These are phyloP conservation scores for Imbricaverruca yamaguchii DNA, from an alignment of 2,888 invertebrate genomes.

Conservation along the genomic window DNA sequence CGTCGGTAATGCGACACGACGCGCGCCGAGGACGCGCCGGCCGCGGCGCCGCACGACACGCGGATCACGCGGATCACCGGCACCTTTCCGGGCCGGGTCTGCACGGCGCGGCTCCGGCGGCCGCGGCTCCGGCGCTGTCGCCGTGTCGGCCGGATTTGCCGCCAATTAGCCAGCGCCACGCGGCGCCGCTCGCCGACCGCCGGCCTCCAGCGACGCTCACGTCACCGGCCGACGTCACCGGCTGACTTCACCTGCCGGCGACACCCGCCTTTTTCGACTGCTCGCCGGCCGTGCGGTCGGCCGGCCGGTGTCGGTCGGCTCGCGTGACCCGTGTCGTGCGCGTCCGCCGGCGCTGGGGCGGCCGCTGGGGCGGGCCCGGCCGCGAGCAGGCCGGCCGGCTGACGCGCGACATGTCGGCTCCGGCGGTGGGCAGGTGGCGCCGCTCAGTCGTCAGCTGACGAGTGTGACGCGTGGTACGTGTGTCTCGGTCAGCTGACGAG, in stretches of 20 bases:
- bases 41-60: neutral
- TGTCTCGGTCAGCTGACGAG: too few species aligned
- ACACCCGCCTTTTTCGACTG: neutral
- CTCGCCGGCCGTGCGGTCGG: too few species aligned
- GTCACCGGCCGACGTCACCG: neutral
- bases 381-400: too few species aligned
- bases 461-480: too few species aligned
- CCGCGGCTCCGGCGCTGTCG: neutral
- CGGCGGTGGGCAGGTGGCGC: too few species aligned
- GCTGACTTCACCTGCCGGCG: neutral
- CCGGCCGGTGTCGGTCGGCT: neutral
- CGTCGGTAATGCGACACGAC: neutral
- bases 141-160: neutral
- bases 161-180: neutral
- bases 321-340: neutral
- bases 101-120: too few species aligned
- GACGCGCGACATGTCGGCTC: too few species aligned
- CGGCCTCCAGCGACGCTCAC: neutral
- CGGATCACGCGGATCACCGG: neutral
- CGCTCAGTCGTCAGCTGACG: too few species aligned
- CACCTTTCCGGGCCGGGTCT: neutral
- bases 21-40: neutral
- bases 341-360: neutral
- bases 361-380: too few species aligned
- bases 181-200: neutral